Base-by-base conservation (phyloP, 2,888 invertebrate species). In the Steinernema carpocapsae region DNA sequence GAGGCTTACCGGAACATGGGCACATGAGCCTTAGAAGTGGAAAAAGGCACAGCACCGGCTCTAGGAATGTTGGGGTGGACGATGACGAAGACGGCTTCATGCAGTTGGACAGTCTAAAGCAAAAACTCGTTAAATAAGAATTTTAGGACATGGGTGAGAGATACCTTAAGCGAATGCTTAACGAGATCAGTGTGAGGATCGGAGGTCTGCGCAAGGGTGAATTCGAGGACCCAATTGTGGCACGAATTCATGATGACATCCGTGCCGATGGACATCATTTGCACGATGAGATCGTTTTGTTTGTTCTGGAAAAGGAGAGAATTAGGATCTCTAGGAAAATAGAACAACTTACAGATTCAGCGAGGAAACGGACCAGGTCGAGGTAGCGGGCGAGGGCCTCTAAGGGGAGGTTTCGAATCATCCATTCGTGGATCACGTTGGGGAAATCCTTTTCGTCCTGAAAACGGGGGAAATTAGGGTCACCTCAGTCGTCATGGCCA, bases 161-260 rank as follows among this genome's bases (percentile, higher is more conserved):
- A n/a, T 64, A 64, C 64, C 64, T 64, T 64, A 1, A 64, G 64
- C 29, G 64, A 64, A 64, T 64, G 64, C 26, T 64, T 64, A 6
- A 64, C 64, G 14, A 64, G 64, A 64, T 64, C 64, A 19, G 29
- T 64, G 64, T 64, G 64, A 12, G 64, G 64, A 32, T 64, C 64
- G 64, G 64, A 22, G 17, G 64, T 64, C 32, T 64, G 64, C 17
- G 64, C 32, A 1, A 64, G 29, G 17, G 64, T 64, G 19, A 64
- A 64, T 19, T 64, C 64, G 17, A 64, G 64, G 32, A 64, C 32
- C 64, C 64, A 64, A 26, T 64, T 64, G 17, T 64, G 64, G 37
- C 64, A 64, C 32, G 29, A 32, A 32, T 64, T 64, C 17, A 64
- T 29, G 32, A 32, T 64, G 32, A 64, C 64, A n/a, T 64, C 64